Evolutionary conservation across 2,888 invertebrate species (phyloP).

Genomic region (Aphidoletes aphidimyza): DNA sequence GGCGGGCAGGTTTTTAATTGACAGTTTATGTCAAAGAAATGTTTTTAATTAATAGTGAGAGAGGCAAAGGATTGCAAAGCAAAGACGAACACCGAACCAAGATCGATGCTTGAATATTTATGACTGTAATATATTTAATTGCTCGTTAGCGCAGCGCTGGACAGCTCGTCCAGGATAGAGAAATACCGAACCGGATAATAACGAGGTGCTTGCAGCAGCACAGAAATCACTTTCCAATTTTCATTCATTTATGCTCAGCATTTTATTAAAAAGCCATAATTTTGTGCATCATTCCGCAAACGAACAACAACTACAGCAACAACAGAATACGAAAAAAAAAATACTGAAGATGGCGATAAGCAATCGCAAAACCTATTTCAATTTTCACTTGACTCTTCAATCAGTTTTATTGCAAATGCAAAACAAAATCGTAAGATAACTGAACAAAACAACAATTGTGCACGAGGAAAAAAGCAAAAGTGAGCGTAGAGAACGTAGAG

Average conservation of each 20-base stretch:
- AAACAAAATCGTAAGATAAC: neutral
- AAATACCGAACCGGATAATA: constrained; percentile 30
- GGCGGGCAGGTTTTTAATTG: neutral
- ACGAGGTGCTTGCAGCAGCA: constrained; percentile 1
- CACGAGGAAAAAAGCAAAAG: neutral
- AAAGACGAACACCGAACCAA: neutral
- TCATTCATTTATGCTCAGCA: neutral
- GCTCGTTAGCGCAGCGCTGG: neutral
- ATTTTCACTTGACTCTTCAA: constrained; percentile 22
- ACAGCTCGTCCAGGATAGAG: too few species aligned
- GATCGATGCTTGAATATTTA: constrained; percentile 17
- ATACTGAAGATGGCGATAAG: neutral
- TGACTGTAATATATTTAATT: constrained; percentile 27
- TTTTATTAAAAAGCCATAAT: neutral
- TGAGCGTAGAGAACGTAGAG: neutral
- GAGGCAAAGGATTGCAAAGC: too few species aligned
- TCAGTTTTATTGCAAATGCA: neutral
- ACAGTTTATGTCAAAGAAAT: neutral
- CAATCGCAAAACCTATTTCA: neutral
- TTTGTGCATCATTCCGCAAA: neutral
- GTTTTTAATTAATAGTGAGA: neutral
- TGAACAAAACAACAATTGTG: neutral
- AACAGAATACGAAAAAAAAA: too few species aligned
- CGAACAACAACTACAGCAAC: too few species aligned
- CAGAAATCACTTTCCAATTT: constrained; percentile 36